These are phyloP conservation scores for Urophycis tenuis DNA, from an alignment of 2,797 vertebrate genomes.

Conservation along the genomic window DNA sequence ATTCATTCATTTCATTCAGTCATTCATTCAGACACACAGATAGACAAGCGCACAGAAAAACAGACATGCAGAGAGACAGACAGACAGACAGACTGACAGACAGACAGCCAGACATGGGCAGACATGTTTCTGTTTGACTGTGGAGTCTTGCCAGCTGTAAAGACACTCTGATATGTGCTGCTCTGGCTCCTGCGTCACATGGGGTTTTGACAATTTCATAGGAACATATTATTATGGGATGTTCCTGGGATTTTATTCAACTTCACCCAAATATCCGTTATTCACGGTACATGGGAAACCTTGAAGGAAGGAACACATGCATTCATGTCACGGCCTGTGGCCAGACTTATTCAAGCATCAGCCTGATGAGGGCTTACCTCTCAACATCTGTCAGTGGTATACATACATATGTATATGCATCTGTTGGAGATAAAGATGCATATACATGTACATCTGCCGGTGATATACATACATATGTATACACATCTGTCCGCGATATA, in stretches of 20 bases:
- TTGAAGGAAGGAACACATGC: background rate
- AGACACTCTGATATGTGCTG: background rate
- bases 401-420: too few species aligned
- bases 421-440: too few species aligned
- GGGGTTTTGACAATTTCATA: background rate
- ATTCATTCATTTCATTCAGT: too few species aligned
- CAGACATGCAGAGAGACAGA: too few species aligned
- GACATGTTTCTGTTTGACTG: too few species aligned
- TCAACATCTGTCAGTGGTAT: too few species aligned
- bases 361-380: background rate
- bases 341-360: background rate
- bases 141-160: background rate
- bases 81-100: too few species aligned
- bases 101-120: background rate
- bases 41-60: too few species aligned
- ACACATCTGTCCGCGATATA: too few species aligned
- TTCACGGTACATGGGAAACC: background rate
- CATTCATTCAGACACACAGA: too few species aligned
- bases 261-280: background rate
- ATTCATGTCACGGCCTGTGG: background rate
- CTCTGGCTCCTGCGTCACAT: background rate
- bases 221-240: background rate
- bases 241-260: background rate
- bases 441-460: too few species aligned
- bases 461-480: too few species aligned